Evolutionary conservation across 2,888 invertebrate species (phyloP).

Genomic region (Rotaria macrura): DNA sequence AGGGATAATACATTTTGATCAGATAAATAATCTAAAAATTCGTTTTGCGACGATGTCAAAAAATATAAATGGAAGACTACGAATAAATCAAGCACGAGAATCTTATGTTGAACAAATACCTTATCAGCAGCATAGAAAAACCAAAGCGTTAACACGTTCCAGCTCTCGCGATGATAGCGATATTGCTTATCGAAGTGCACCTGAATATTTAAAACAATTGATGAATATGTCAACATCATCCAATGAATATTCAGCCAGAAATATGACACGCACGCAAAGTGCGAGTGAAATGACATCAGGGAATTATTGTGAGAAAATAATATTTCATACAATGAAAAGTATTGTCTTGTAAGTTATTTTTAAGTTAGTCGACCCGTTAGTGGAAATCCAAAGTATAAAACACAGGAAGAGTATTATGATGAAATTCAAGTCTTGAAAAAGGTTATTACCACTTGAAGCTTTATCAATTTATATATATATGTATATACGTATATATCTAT

Average conservation of each 20-base stretch:
- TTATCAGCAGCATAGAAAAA: neutral
- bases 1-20: too few relatives aligned
- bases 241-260: neutral
- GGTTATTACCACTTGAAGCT: neutral
- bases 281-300: neutral
- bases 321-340: too few relatives aligned
- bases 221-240: neutral
- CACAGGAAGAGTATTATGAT: conserved; percentile 13
- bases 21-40: neutral
- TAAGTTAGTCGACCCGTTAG: neutral
- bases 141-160: neutral
- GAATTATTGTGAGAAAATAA: neutral
- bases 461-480: neutral
- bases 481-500: too few relatives aligned
- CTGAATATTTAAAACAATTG: neutral
- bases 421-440: neutral
- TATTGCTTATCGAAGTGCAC: neutral
- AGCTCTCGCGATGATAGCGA: neutral
- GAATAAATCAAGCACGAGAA: neutral
- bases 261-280: neutral
- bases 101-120: neutral
- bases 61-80: neutral
- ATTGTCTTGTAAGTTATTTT: too few relatives aligned
- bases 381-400: conserved; percentile 16
- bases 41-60: neutral